These are phyloP conservation scores for Meliscaeva auricollis DNA, from an alignment of 2,888 invertebrate species.

Conservation along the genomic window DNA sequence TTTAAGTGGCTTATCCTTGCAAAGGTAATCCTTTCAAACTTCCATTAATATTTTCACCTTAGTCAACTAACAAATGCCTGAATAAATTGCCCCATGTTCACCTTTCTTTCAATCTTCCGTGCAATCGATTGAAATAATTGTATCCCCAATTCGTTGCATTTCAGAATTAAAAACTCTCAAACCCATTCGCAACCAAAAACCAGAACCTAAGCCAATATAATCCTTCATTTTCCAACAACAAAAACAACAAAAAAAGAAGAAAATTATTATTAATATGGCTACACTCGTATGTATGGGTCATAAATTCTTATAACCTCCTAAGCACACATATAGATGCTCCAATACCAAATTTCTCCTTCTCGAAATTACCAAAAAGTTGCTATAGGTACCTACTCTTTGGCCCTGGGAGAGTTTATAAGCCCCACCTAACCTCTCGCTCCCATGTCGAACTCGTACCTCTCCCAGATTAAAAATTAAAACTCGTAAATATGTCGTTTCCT, in stretches of 20 bases:
- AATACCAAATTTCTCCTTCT: slow-evolving; percentile 8
- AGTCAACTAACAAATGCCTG: too few species aligned
- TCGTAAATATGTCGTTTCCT: slow-evolving; percentile 75
- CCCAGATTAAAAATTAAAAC: slow-evolving; percentile 74
- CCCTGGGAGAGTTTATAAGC: slow-evolving; percentile 10
- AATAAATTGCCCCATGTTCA: too few species aligned
- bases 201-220: neutral
- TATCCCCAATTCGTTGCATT: neutral
- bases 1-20: too few species aligned
- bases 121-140: slow-evolving; percentile 11
- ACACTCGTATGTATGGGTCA: slow-evolving; percentile 30
- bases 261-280: slow-evolving; percentile 2
- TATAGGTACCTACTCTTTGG: slow-evolving; percentile 3
- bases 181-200: slow-evolving; percentile 20
- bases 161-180: slow-evolving; percentile 18
- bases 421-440: neutral
- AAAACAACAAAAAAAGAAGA: neutral
- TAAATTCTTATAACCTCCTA: slow-evolving; percentile 5
- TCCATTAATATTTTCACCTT: too few species aligned
- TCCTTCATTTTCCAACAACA: neutral
- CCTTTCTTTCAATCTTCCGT: too few species aligned
- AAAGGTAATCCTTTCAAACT: too few species aligned
- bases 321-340: neutral
- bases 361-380: slow-evolving; percentile 30
- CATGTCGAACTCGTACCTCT: neutral